Evolutionary conservation across 2,113 vertebrate species (phyloP), one percentile per base, ranked within the genome.

Genomic region (Petromus typicus): DNA sequence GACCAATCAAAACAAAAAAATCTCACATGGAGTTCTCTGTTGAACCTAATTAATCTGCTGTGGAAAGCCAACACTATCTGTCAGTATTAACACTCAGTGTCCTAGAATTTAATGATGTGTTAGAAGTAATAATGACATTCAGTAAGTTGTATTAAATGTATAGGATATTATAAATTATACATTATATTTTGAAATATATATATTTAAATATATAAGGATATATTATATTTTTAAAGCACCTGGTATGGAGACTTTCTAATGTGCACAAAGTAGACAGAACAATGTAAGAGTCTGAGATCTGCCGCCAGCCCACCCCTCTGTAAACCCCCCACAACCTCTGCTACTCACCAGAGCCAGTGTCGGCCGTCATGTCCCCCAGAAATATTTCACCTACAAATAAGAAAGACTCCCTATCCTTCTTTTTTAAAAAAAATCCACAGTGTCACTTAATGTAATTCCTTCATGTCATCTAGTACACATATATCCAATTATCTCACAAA

Each of bases 41-140:
- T 93, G 61, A 89, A 43, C 95, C 51, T 18, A 86, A 0, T 86
- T 89, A 80, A 67, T 69, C 7, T 51, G 5, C 40, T 79, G 1
- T 84, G 16, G 48, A 89, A 89, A 79, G 79, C 40, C 8, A 95
- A 12, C n/a, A 71, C 59, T 61, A 20, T 75, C 79, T 89, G 22
- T 84, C 40, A 73, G 56, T 78, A 64, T 63, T 96, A 82, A 89
- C 14, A 86, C 34, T 94, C 22, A 75, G 5, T 93, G 66, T 57
- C 45, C 54, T 59, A 75, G 76, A 93, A 87, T 71, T 87, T 83
- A n/a, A 43, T 91, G 83, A 51, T 84, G 6, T 88, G n/a, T 30
- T 80, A 81, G 73, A 93, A 75, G 45, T 83, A 95, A 89, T 48
- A 90, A 75, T 56, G n/a, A 93, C 81, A 64, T 64, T 81, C 95